Evolutionary conservation across 1,140 invertebrate species (phyloP).

Genomic region (Aphaenogaster floridana): DNA sequence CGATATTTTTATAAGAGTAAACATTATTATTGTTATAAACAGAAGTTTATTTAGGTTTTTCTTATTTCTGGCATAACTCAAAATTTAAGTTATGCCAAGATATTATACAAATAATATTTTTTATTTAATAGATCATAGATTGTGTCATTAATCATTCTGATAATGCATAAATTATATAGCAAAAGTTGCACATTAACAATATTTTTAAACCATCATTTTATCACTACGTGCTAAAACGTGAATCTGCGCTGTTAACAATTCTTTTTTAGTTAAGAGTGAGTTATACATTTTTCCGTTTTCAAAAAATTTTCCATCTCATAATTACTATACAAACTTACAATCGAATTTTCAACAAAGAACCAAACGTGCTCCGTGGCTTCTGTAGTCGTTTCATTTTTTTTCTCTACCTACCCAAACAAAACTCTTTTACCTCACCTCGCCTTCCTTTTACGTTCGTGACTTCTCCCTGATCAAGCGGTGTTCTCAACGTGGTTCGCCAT

Average conservation of each 20-base stretch:
- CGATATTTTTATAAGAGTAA: conserved; percentile 1
- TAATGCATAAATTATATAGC: not conserved
- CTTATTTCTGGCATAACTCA: not conserved
- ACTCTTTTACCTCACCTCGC: conserved; percentile 70
- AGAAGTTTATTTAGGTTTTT: not conserved
- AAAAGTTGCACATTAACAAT: not conserved
- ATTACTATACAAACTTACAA: conserved; percentile 58
- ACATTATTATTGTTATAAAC: not conserved
- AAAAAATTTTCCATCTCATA: conserved; percentile 52
- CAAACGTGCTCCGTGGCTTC: conserved; percentile 56
- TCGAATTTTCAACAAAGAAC: conserved; percentile 69
- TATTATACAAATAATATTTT: not conserved
- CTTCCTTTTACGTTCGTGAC: conserved; percentile 75
- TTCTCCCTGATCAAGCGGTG: conserved; percentile 67
- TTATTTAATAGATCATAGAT: not conserved
- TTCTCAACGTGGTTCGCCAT: conserved; percentile 63
- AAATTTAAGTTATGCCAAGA: not conserved
- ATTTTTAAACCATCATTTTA: not conserved
- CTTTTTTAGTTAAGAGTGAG: not conserved
- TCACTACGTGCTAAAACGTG: not conserved
- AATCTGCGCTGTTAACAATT: not conserved
- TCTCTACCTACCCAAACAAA: conserved; percentile 73
- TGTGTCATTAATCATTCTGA: not conserved
- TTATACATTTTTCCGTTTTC: not conserved
- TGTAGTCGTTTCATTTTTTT: conserved; percentile 69